phyloP scores from a whole-genome alignment of 2,797 vertebrate genomes.

The Caiman crocodilus region DNA sequence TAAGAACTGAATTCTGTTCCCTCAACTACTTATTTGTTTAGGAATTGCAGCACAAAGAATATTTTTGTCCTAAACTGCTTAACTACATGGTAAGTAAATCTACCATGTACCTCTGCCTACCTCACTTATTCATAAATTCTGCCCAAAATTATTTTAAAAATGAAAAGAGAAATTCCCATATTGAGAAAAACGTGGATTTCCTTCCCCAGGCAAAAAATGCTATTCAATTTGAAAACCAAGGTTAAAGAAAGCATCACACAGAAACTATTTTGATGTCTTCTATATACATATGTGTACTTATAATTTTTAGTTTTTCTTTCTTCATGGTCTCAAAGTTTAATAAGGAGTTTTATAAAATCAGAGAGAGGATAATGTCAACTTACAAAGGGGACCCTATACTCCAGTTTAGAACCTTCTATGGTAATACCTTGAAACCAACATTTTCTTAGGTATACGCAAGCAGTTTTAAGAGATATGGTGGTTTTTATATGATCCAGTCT shows the following conservation, averaged over 20 bases:
- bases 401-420: background rate
- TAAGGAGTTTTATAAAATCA: background rate
- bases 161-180: too few species aligned
- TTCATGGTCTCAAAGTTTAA: background rate
- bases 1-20: background rate
- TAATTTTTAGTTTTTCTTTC: background rate
- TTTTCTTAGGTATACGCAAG: background rate
- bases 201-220: background rate
- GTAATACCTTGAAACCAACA: background rate
- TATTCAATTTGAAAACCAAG: background rate
- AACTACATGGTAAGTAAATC: background rate
- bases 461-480: background rate
- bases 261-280: background rate
- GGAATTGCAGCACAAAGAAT: background rate
- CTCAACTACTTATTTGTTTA: background rate
- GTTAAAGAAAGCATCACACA: background rate
- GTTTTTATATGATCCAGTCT: background rate
- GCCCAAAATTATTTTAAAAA: too few species aligned
- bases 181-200: background rate
- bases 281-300: background rate
- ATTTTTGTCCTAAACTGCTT: background rate
- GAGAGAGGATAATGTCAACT: background rate
- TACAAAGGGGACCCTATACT: background rate
- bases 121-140: too few species aligned
- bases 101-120: background rate